Conservation (phyloP, 2,888 invertebrate species). For the Agrotis ipsilon region DNA sequence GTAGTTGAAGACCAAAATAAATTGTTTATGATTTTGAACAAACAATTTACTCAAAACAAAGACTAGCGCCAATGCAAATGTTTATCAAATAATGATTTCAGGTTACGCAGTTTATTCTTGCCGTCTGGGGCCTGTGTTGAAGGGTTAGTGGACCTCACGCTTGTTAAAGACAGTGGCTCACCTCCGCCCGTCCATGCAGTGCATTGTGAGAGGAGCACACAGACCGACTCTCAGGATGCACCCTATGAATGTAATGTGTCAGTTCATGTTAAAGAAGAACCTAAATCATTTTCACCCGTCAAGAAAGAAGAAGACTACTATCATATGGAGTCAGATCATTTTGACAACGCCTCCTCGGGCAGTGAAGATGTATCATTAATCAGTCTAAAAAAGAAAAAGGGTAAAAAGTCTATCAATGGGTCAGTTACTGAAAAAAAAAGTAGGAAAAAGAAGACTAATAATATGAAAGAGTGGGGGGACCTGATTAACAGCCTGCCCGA, state of each 20-base stretch:
- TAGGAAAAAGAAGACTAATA: conserved; percentile 67
- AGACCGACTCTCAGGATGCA: conserved; percentile 72
- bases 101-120: conserved; percentile 71
- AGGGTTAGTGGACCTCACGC: conserved; percentile 74
- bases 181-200: conserved; percentile 48
- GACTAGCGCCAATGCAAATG: background rate
- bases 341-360: conserved; percentile 73
- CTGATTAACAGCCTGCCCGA: conserved; percentile 69
- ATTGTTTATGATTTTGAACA: conserved; percentile 17
- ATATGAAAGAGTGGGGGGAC: conserved; percentile 69
- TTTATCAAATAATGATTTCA: conserved; percentile 67
- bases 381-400: conserved; percentile 77
- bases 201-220: conserved; percentile 75
- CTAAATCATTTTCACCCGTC: conserved; percentile 65
- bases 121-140: conserved; percentile 61
- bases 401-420: conserved; percentile 70
- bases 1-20: conserved; percentile 3
- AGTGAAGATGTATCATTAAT: conserved; percentile 82
- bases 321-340: conserved; percentile 62
- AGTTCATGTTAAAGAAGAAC: conserved; percentile 77
- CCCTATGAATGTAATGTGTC: conserved; percentile 10
- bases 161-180: conserved; percentile 72
- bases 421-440: conserved; percentile 61
- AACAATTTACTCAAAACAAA: background rate
- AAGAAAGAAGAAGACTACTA: conserved; percentile 73